Conservation (phyloP, 1,140 invertebrate genomes). For the Zaprionus ornatus region DNA sequence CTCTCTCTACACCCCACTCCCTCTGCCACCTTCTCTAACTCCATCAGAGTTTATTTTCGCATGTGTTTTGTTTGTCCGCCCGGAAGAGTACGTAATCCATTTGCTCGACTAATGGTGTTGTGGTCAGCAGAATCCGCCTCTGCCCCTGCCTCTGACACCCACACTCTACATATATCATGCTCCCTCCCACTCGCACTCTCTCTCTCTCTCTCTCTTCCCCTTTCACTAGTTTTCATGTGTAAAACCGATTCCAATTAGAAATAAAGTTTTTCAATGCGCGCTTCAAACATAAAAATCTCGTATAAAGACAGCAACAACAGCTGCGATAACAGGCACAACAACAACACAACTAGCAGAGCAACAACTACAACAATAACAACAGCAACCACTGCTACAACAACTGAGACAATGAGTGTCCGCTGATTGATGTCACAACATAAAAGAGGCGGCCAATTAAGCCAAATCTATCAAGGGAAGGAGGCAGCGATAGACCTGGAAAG, state of each 20-base stretch:
- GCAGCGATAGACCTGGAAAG: background rate
- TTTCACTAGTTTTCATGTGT: background rate
- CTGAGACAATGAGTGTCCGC: slow-evolving; percentile 58
- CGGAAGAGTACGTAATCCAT: slow-evolving; percentile 43
- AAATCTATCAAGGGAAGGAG: slow-evolving; percentile 62
- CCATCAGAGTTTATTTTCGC: slow-evolving; percentile 20
- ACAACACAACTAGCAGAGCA: slow-evolving; percentile 4
- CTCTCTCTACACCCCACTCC: background rate
- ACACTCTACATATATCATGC: background rate
- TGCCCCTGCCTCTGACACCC: background rate
- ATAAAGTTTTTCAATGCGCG: slow-evolving; percentile 21
- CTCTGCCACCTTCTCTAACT: background rate
- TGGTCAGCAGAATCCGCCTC: slow-evolving; percentile 41
- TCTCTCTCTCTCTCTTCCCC: background rate
- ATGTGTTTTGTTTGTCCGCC: slow-evolving; percentile 38
- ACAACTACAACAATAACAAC: slow-evolving; percentile 16
- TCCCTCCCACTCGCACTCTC: background rate
- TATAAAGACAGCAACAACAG: slow-evolving; percentile 21
- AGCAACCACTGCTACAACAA: background rate
- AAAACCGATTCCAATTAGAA: background rate
- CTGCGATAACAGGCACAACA: background rate
- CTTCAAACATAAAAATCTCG: slow-evolving; percentile 42
- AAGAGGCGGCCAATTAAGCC: slow-evolving; percentile 75
- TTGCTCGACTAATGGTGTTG: slow-evolving; percentile 68
- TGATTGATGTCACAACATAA: slow-evolving; percentile 79